Conservation (phyloP, 2,797 vertebrate genomes). For the Manis javanica region DNA sequence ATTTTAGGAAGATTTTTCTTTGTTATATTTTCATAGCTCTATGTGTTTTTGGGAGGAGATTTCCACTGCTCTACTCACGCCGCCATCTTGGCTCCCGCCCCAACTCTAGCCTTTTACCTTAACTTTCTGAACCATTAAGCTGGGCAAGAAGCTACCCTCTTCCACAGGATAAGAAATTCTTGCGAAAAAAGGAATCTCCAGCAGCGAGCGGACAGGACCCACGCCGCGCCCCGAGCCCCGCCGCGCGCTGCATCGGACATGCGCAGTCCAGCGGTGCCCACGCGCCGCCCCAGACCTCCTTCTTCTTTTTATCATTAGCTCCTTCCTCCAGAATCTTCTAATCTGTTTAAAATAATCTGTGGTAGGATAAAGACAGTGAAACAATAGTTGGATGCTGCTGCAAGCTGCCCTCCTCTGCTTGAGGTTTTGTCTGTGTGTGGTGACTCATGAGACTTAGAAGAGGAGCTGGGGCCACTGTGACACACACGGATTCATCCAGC, state of each 20-base stretch:
- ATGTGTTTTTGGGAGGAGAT: too few species aligned
- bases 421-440: not conserved
- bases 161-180: too few species aligned
- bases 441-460: not conserved
- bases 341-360: conserved; percentile 30
- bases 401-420: not conserved
- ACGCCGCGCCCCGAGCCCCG: too few species aligned
- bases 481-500: not conserved
- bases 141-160: too few species aligned
- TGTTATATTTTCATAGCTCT: too few species aligned
- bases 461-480: not conserved
- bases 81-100: too few species aligned
- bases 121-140: too few species aligned
- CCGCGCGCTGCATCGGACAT: too few species aligned
- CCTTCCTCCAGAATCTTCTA: not conserved
- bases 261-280: rapidly evolving
- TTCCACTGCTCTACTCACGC: too few species aligned
- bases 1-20: too few species aligned
- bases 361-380: not conserved
- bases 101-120: not conserved
- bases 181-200: too few species aligned
- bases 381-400: not conserved
- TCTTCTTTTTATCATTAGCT: not conserved
- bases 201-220: too few species aligned
- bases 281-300: not conserved